Evolutionary conservation across 2,113 vertebrate genomes (phyloP), one percentile per base, ranked within the genome.

Genomic region (Romanogobio albipinnatus): DNA sequence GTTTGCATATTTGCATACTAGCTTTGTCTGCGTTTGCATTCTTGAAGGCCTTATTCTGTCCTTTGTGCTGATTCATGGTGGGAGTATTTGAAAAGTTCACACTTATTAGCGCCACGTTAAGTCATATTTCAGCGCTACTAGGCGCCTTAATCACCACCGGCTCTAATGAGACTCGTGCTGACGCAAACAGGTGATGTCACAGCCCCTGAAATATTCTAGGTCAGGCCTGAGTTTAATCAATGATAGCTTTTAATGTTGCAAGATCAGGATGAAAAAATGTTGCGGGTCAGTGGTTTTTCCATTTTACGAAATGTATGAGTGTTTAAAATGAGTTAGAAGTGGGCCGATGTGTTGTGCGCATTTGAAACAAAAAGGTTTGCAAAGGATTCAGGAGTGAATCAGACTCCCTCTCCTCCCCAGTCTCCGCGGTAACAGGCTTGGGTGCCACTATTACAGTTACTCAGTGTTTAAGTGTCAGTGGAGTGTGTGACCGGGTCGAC

Each of bases 21-120:
- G 19, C 26, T 81, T 82, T 24, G 76, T 77, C 58, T 58, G 82
- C 53, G 76, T 87, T 75, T 29, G 45, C 33, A 66, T 80, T 79
- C 82, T 81, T 43, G 7, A 62, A 88, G 70, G 14, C 86, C 89
- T 71, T 68, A 88, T 90, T 93, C 89, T 86, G 84, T 92, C 91
- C 84, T n/a, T 66, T 70, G 66, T 61, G 87, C 87, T 90, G 88
- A 88, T 86, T 89, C 86, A 87, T 86, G 26, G 33, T n/a, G n/a
- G 83, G 78, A 36, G 88, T 80, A 87, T 75, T 82, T 89, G 47
- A 66, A 87, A 83, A 88, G 88, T 88, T 90, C 61, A 78, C 81
- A 81, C 89, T 91, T 76, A 88, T 92, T 92, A 91, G 84, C 2
- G 7, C 77, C 3, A 43, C 81, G 82, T 80, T 84, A 71, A 49